Percentiles rank a stretch among this genome's conserved stretches.
Evolutionary conservation across 2,797 vertebrate species (phyloP).

Genomic region (Delichon dasypus): DNA sequence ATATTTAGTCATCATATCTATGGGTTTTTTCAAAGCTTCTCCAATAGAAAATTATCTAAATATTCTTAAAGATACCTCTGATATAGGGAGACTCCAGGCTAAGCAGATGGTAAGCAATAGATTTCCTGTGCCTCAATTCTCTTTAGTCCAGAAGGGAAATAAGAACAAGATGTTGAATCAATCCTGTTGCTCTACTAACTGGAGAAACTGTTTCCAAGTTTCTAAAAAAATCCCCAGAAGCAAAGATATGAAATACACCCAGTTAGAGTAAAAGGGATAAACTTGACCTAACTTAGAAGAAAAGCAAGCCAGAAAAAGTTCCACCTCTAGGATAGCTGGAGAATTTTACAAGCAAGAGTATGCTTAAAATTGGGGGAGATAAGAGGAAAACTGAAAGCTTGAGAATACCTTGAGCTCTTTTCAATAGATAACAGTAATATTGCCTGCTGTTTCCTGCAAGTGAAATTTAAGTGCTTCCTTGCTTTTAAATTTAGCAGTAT

Average conservation of each 20-base stretch:
- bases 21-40: neutral
- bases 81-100: neutral
- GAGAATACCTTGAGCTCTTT: conserved; percentile 9
- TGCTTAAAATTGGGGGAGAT: neutral
- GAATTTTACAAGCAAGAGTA: neutral
- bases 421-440: conserved; percentile 12
- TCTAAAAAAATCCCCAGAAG: neutral
- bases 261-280: neutral
- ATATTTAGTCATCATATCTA: neutral
- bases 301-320: neutral
- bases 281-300: neutral
- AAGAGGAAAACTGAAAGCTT: neutral
- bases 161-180: neutral
- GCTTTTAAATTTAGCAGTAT: conserved; percentile 35
- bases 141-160: neutral
- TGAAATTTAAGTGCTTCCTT: conserved; percentile 32
- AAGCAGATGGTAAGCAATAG: neutral
- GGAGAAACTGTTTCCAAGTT: neutral
- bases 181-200: neutral
- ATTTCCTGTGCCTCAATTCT: neutral
- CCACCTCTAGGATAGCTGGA: neutral
- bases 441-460: conserved; percentile 4
- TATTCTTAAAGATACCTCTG: neutral
- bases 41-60: neutral
- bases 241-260: neutral